A percentile compares a stretch with the other conserved stretches of the same genome.
Conservation (phyloP, 2,888 invertebrate species). For the Ochropacha duplaris region DNA sequence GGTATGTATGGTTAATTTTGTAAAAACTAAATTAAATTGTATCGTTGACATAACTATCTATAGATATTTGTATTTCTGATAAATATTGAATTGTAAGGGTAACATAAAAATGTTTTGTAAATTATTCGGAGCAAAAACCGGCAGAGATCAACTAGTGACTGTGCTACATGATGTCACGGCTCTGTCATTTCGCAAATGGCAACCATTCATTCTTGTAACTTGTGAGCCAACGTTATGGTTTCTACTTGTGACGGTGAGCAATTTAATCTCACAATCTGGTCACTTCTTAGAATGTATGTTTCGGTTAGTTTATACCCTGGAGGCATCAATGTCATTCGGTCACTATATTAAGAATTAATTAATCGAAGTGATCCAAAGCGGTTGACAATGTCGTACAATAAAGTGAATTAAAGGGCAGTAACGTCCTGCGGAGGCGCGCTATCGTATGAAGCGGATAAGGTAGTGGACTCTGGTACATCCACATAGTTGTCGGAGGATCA, state of each 20-base stretch:
- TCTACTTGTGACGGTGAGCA: conserved; percentile 24
- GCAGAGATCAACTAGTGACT: conserved; percentile 19
- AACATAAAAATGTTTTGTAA: neutral
- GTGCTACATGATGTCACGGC: conserved; percentile 40
- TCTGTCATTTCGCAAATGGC: conserved; percentile 39
- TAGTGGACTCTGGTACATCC: conserved; percentile 49
- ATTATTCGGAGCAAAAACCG: conserved; percentile 1
- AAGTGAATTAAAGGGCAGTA: conserved; percentile 39
- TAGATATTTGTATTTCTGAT: neutral
- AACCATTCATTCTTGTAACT: conserved; percentile 31
- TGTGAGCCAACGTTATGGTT: conserved; percentile 27
- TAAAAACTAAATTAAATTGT: neutral
- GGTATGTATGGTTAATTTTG: neutral
- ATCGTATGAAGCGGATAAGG: conserved; percentile 42
- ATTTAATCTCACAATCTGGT: conserved; percentile 32
- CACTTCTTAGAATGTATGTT: conserved; percentile 24
- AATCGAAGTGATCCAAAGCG: conserved; percentile 11
- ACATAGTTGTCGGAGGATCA: conserved; percentile 59
- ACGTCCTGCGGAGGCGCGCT: conserved; percentile 41
- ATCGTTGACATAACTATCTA: neutral
- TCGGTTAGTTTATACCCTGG: neutral
- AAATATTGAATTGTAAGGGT: no score
- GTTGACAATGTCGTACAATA: conserved; percentile 13
- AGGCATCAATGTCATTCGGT: neutral
- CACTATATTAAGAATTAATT: conserved; percentile 7